Evolutionary conservation across 2,113 vertebrate species (phyloP).

Genomic region (Leuciscus idus): DNA sequence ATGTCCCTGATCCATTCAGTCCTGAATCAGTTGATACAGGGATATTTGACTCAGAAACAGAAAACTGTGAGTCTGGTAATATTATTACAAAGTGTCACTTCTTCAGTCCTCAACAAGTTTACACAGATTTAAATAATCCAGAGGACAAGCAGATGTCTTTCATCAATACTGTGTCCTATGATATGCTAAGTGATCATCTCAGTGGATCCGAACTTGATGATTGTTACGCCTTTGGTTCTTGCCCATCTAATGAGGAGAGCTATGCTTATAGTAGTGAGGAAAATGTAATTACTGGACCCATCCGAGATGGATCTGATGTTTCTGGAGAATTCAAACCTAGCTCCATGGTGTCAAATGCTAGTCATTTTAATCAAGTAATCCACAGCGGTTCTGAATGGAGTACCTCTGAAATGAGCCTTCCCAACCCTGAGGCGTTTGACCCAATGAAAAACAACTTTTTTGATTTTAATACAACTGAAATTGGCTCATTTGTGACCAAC

Average conservation of each 20-base stretch:
- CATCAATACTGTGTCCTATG: conserved; percentile 28
- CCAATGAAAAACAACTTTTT: conserved; percentile 40
- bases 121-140: not conserved
- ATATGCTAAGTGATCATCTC: conserved; percentile 38
- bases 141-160: conserved; percentile 32
- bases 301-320: conserved; percentile 12
- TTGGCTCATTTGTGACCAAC: conserved; percentile 17
- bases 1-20: conserved; percentile 54
- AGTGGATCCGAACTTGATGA: conserved; percentile 46
- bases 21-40: conserved; percentile 44
- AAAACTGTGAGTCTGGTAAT: conserved; percentile 36
- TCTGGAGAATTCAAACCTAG: conserved; percentile 35
- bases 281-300: conserved; percentile 11
- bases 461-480: conserved; percentile 30
- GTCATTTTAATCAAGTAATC: conserved; percentile 41
- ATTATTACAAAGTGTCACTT: not conserved
- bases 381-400: conserved; percentile 26
- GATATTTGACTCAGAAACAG: conserved; percentile 50
- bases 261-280: not conserved
- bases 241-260: conserved; percentile 20
- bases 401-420: conserved; percentile 11
- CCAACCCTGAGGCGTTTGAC: conserved; percentile 12
- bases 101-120: conserved; percentile 9
- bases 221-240: conserved; percentile 44
- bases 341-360: conserved; percentile 43